Base-by-base conservation (phyloP, 2,888 invertebrate genomes). In the Tribolium freemani region DNA sequence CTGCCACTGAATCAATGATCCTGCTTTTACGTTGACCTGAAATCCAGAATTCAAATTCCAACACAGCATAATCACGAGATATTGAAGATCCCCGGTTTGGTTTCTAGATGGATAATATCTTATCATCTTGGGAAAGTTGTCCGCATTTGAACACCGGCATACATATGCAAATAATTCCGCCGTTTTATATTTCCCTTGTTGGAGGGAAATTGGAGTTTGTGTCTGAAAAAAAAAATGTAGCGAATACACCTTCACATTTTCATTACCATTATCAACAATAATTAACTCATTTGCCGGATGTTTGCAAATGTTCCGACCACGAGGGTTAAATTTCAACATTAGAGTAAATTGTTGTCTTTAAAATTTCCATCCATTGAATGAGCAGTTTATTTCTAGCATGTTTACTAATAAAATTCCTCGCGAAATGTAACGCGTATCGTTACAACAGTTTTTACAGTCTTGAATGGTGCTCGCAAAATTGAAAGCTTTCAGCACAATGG, bases 361-460 rank as follows among this genome's bases (percentile, higher is more conserved):
- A 66, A 66, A 66, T 54, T 20, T 26, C 21, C 38, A 66, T 11
- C 44, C 64, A 60, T 60, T 48, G 60, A 60, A 60, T 20, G 48
- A 8, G 11, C 11, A 10, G 48, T 51, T 63, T 63, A 38, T 30
- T 60, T 6, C 63, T 63, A 13, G 31, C 51, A 31, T 53, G 53
- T 45, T 45, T 16, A 45, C 13, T 3, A 30, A 57, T 67, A 67
- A 67, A 67, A 63, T 63, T 31, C 30, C 58, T 21, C 10, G 58
- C 20, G 16, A 60, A 56, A 61, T 50, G 61, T 50, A 45, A 46
- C 45, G 57, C 67, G 21, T 67, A 44, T 10, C 11, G 44, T 54
- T 66, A 46, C 54, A 61, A 31, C 54, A 46, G 45, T 63, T 66
- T 57, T 66, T 66, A 64, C 44, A 56, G 66, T 20, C 66, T 50